Conservation (phyloP, 2,113 vertebrate genomes). For the Carlito syrichta region DNA sequence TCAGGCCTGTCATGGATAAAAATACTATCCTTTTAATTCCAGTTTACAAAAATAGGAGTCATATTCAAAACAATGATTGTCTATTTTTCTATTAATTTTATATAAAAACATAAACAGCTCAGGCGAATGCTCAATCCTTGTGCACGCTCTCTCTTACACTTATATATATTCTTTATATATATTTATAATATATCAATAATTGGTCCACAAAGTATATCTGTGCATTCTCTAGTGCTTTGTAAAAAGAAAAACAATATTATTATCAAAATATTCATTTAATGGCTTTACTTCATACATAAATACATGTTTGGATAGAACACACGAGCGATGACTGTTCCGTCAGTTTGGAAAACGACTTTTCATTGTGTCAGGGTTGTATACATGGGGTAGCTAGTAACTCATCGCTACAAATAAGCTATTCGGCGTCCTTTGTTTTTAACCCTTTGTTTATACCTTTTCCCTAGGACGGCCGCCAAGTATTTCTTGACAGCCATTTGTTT, state of each 20-base stretch:
- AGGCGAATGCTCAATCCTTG: constrained; percentile 89
- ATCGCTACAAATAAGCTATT: constrained; percentile 96
- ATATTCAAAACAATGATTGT: constrained; percentile 98
- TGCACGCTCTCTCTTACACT: constrained; percentile 86
- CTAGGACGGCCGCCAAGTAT: constrained; percentile 98
- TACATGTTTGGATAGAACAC: constrained; percentile 97
- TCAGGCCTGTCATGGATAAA: constrained; percentile 95
- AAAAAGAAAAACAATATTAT: constrained; percentile 98
- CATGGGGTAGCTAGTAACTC: constrained; percentile 50
- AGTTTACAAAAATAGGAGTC: constrained; percentile 96
- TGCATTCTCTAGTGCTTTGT: constrained; percentile 96
- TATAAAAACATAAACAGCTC: constrained; percentile 97
- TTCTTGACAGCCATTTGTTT: constrained; percentile 99
- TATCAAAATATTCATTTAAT: constrained; percentile 99
- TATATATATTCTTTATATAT: constrained; percentile 87
- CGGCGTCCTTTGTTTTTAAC: constrained; percentile 99
- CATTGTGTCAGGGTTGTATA: constrained; percentile 83
- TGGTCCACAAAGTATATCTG: constrained; percentile 96
- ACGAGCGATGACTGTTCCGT: constrained; percentile 94
- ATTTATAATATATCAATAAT: constrained; percentile 90
- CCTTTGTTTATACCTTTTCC: constrained; percentile 99
- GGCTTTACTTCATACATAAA: constrained; percentile 99
- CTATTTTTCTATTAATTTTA: constrained; percentile 93
- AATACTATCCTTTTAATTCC: constrained; percentile 98
- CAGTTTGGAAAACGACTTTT: constrained; percentile 91